Conservation (phyloP, 2,888 invertebrate genomes). For the Platerodrilus igneus region DNA sequence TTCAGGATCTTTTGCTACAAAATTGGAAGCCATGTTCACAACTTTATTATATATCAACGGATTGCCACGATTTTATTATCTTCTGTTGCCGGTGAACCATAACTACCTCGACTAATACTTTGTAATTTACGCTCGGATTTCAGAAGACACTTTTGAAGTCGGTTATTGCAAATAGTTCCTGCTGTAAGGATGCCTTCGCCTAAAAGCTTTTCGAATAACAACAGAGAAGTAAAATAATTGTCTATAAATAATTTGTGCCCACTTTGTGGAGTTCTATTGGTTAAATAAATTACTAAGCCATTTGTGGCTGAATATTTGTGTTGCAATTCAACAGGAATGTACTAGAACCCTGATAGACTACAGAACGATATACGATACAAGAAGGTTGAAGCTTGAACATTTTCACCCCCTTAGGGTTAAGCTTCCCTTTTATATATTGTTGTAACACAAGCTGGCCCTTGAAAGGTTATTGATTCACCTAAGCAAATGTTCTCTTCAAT, state of each 20-base stretch:
- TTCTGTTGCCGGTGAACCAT: neutral
- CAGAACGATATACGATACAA: conserved; percentile 21
- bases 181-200: no score
- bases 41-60: conserved; percentile 13
- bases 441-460: no score
- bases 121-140: conserved; percentile 7
- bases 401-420: conserved; percentile 20
- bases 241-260: conserved; percentile 15
- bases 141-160: conserved; percentile 5
- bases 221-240: conserved; percentile 13
- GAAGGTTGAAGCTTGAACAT: conserved; percentile 22
- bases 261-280: conserved; percentile 12
- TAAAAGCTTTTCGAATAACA: no score
- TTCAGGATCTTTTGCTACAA: conserved; percentile 5
- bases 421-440: conserved; percentile 20
- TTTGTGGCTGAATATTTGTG: conserved; percentile 14
- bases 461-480: no score
- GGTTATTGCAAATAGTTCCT: no score
- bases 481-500: no score
- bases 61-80: conserved; percentile 11
- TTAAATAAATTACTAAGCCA: conserved; percentile 10
- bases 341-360: conserved; percentile 20
- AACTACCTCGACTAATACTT: conserved; percentile 6
- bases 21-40: conserved; percentile 10
- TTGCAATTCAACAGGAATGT: conserved; percentile 12